Percentiles rank a stretch among this genome's conserved stretches.
Conservation (phyloP, 2,797 vertebrate genomes). For the Catostomus latipinnis region DNA sequence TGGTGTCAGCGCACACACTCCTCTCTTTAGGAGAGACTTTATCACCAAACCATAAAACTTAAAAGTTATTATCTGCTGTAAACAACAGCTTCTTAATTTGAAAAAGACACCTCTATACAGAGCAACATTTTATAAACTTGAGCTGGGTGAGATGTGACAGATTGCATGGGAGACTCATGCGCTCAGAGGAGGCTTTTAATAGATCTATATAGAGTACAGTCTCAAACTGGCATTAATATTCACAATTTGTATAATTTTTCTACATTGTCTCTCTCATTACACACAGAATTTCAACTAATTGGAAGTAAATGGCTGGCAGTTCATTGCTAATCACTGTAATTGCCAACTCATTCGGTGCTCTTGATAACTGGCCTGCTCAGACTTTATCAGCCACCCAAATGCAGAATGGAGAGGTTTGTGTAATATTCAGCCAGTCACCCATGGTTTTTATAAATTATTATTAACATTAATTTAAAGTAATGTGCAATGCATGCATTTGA, state of each 20-base stretch:
- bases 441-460: neutral
- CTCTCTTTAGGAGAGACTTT: conserved; percentile 1
- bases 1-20: neutral
- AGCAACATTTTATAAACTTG: conserved; percentile 5
- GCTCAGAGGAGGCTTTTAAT: neutral
- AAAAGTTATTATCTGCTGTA: neutral
- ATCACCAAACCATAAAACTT: neutral
- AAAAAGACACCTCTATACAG: neutral
- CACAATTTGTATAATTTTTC: conserved; percentile 37
- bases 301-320: conserved; percentile 42
- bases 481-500: neutral
- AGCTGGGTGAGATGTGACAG: neutral
- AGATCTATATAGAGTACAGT: neutral
- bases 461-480: conserved; percentile 17
- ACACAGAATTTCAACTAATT: conserved; percentile 32
- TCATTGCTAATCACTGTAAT: conserved; percentile 44
- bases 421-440: conserved; percentile 15
- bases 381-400: conserved; percentile 27
- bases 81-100: neutral
- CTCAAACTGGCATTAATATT: conserved; percentile 24
- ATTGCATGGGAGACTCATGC: neutral
- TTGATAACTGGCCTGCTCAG: conserved; percentile 36
- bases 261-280: conserved; percentile 45
- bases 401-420: neutral
- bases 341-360: conserved; percentile 31